Evolutionary conservation across 2,797 vertebrate species (phyloP).

Genomic region (Menidia menidia): DNA sequence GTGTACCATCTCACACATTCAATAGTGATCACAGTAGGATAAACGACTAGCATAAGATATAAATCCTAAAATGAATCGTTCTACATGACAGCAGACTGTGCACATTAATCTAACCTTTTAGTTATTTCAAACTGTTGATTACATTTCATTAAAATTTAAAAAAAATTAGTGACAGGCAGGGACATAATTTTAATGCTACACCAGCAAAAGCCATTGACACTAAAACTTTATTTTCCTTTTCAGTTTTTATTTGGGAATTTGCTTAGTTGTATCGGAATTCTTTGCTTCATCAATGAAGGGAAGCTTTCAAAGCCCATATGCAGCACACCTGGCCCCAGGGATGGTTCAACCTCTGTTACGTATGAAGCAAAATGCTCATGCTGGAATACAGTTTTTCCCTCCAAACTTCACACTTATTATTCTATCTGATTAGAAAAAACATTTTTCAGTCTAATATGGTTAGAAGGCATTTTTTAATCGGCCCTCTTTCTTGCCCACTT

Average conservation of each 20-base stretch:
- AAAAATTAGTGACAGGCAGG: too few relatives aligned
- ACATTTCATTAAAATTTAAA: too few relatives aligned
- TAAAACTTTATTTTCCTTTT: background rate
- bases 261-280: background rate
- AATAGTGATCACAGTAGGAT: too few relatives aligned
- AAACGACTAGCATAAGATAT: background rate
- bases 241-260: background rate
- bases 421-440: background rate
- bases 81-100: background rate
- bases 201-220: too few relatives aligned
- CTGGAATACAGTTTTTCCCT: background rate
- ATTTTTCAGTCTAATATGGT: background rate
- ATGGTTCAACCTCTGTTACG: background rate
- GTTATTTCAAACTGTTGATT: background rate
- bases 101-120: background rate
- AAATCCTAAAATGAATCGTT: background rate
- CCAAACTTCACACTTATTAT: background rate
- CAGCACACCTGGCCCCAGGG: background rate
- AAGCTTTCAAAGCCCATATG: too few relatives aligned
- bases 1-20: too few relatives aligned
- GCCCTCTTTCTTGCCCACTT: background rate
- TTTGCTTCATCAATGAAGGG: background rate
- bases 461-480: background rate
- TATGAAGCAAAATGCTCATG: background rate
- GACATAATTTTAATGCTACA: too few relatives aligned